Evolutionary conservation across 2,888 invertebrate species (phyloP).

Genomic region (Aethes cnicana): DNA sequence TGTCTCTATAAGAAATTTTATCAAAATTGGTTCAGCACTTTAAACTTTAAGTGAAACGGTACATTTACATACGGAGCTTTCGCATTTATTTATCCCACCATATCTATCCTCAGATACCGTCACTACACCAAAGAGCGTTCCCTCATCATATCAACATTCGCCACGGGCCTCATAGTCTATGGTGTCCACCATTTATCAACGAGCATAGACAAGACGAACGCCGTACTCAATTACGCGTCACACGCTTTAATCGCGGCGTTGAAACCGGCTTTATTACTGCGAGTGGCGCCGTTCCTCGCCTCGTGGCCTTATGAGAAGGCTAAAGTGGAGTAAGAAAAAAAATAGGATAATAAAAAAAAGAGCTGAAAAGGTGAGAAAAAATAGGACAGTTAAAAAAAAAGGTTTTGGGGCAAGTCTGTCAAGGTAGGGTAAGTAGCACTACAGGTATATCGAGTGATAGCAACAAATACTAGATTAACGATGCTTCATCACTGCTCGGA

Average conservation of each 20-base stretch:
- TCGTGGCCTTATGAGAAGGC: slow-evolving; percentile 54
- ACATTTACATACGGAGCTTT: background rate
- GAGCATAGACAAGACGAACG: slow-evolving; percentile 43
- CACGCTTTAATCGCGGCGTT: slow-evolving; percentile 46
- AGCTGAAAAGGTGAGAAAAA: too few species aligned
- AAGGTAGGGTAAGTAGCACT: too few species aligned
- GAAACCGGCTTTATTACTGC: slow-evolving; percentile 51
- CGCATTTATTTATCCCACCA: slow-evolving; percentile 39
- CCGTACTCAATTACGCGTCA: slow-evolving; percentile 42
- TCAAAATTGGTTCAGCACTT: too few species aligned
- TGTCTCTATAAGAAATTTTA: too few species aligned
- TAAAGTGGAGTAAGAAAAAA: slow-evolving; percentile 36
- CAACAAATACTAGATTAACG: too few species aligned
- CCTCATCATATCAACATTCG: slow-evolving; percentile 48
- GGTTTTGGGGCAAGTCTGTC: too few species aligned
- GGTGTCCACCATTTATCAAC: slow-evolving; percentile 40
- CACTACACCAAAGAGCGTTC: slow-evolving; percentile 63
- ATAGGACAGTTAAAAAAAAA: too few species aligned
- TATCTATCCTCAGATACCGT: slow-evolving; percentile 74
- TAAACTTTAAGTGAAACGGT: too few species aligned
- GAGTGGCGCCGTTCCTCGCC: slow-evolving; percentile 48
- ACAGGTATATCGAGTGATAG: too few species aligned
- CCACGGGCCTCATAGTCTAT: slow-evolving; percentile 41
- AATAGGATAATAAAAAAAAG: too few species aligned
- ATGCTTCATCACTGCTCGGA: too few species aligned